Evolutionary conservation across 2,797 vertebrate genomes (phyloP), one percentile per base, ranked within the genome.

Genomic region (Pteropus rufus): DNA sequence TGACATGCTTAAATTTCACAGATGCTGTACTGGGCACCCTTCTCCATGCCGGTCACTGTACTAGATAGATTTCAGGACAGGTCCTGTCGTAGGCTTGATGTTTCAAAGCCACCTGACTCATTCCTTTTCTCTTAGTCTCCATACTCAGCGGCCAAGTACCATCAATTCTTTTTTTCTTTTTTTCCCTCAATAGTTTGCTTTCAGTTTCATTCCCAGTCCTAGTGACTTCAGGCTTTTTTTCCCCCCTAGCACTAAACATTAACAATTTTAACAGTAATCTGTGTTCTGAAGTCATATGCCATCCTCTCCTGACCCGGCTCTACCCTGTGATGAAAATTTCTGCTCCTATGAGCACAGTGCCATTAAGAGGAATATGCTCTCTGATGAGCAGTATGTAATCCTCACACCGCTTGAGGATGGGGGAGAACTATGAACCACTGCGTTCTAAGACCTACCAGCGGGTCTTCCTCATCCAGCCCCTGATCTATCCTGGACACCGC

Each of bases 231-330:
- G 29, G 6, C 49, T 65, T 94, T 52, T 49, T 6, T 31, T 9
- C 9, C 9, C 41, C 6, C 41, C 41, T 9, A 41, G 41, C 29
- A 60, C 44, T 75, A 95, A 84, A 62, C 21, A 7, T 64, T 62
- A 88, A 89, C 31, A 64, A 64, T 76, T 77, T 76, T 31, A 52
- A 87, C 9, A 76, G 89, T 56, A 80, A 62, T 31, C 31, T 93
- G 39, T 64, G 16, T 15, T 52, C 24, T 60, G 62, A 85, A 69
- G 39, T 95, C 23, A 52, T 5, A 39, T 18, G 36, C 54, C 44
- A 58, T 44, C 49, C n/a, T 79, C 41, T 26, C 34, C 67, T 21
- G 16, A 34, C 41, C 49, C 1, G 2, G 3, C 7, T 60, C 44
- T 21, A 31, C 5, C 26, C 70, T 29, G 18, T 44, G 29, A 39